Evolutionary conservation across 2,797 vertebrate species (phyloP), one percentile per base, ranked within the genome.

Genomic region (Delichon dasypus): DNA sequence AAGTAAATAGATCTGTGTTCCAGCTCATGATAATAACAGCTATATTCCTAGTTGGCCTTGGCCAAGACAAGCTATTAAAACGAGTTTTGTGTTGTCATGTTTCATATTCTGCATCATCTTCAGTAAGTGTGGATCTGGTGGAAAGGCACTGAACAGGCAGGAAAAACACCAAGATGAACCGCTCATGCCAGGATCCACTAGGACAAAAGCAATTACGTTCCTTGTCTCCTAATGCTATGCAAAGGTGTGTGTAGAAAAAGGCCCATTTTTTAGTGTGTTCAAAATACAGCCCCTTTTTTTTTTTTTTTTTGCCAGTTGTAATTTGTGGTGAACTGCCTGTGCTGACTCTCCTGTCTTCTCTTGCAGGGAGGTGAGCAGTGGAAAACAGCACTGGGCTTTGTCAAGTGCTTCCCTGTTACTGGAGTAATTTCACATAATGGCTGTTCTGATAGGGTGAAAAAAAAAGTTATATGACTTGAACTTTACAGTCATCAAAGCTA

Each of bases 51-150:
- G 70, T 7, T 88, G 32, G 93, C 67, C 62, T 86, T 68, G n/a
- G 58, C 88, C 73, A 88, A 93, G 73, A 75, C 51, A 84, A 92
- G 62, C 85, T 95, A 96, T 93, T 94, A 78, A 80, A 89, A 87
- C 66, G 16, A 84, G 51, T 62, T 95, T 88, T 89, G 73, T 94
- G 92, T 95, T 83, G 65, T 93, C 78, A 74, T 1, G 15, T 96
- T 96, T 96, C 74, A 32, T 71, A 73, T 90, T 91, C 83, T 94
- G 89, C 91, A 90, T 94, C 91, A 86, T 82, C 83, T 94, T 88
- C 70, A 73, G 73, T 58, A 90, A 81, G 54, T 3, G 21, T 48
- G 47, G 88, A 84, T 84, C 76, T 85, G 47, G 36, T 78, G 62
- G 54, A 90, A 89, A 88, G 54, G n/a, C 57, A 87, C 19, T 4